These are phyloP conservation scores for Melipona beecheii DNA, from an alignment of 2,888 invertebrate species.

Conservation along the genomic window DNA sequence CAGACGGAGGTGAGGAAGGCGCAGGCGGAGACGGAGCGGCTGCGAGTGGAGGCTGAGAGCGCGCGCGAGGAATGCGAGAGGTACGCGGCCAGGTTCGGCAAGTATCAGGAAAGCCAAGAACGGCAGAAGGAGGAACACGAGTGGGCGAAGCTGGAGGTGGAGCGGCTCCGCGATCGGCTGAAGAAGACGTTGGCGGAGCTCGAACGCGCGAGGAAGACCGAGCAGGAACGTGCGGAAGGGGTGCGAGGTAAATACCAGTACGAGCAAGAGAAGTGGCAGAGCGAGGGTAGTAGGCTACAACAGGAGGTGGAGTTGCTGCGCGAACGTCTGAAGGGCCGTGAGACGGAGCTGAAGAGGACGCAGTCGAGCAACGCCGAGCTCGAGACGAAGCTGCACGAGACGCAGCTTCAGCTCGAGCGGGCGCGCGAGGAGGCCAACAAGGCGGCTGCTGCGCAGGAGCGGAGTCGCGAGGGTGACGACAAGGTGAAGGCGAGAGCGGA, in stretches of 20 bases:
- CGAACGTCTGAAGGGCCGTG: slow-evolving; percentile 90
- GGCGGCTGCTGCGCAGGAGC: slow-evolving; percentile 90
- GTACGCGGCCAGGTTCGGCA: slow-evolving; percentile 89
- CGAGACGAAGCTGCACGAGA: slow-evolving; percentile 91
- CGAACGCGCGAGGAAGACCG: slow-evolving; percentile 90
- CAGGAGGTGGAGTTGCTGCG: slow-evolving; percentile 89
- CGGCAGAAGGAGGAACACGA: slow-evolving; percentile 91
- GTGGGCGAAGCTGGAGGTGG: slow-evolving; percentile 91
- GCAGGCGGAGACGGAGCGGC: slow-evolving; percentile 90
- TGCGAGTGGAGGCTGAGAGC: slow-evolving; percentile 90
- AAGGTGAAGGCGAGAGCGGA: slow-evolving; percentile 91
- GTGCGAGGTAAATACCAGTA: slow-evolving; percentile 92
- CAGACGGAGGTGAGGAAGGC: slow-evolving; percentile 93
- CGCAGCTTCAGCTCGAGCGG: slow-evolving; percentile 92
- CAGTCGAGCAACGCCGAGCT: slow-evolving; percentile 88
- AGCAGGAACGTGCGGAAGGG: slow-evolving; percentile 90
- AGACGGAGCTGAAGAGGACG: slow-evolving; percentile 90
- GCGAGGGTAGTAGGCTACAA: slow-evolving; percentile 86
- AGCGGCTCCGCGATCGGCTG: slow-evolving; percentile 91
- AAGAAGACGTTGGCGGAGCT: slow-evolving; percentile 93
- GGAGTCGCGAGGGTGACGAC: slow-evolving; percentile 92
- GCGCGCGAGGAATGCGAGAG: slow-evolving; percentile 92
- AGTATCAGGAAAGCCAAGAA: slow-evolving; percentile 89
- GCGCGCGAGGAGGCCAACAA: slow-evolving; percentile 92
- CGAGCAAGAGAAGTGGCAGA: slow-evolving; percentile 88